Base-by-base conservation (phyloP, 2,113 vertebrate genomes). In the Ctenomys sociabilis region DNA sequence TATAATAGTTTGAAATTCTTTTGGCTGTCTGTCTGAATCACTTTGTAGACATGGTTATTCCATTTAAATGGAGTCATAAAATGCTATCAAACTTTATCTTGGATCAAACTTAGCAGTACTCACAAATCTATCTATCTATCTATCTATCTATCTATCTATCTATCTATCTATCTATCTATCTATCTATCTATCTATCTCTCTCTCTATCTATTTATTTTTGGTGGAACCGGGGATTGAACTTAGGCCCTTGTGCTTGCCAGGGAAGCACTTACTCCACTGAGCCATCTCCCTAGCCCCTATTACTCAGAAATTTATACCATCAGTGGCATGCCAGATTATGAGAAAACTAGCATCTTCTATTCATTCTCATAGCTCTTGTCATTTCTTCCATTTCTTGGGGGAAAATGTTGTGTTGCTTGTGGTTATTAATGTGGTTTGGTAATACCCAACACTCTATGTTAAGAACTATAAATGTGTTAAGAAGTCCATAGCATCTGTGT, bases 1-100 rank as follows among this genome's bases (percentile, higher is more conserved):
- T 49, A n/a, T 81, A 57, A 43, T 40, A 57, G 85, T 95, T 90
- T 80, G 63, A 93, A 72, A 81, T 87, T 94, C 35, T 93, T 92
- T 91, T 84, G 81, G 52, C 37, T 4, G 40, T 0, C 64, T 91
- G 59, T 91, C 16, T 49, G 63, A 83, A 63, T 94, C n/a, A 83
- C 3, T 83, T 94, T 16, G 35, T 91, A 54, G 32, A 66, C 3
- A 78, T 68, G 35, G 61, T 93, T 87, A 63, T 16, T 17, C 40
- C n/a, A 35, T 83, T 80, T 90, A 75, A 80, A 21, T 90, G 28
- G 83, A 92, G 82, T 72, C 43, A 77, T 43, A 72, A 78, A 32
- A 37, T 77, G 1, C 80, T 78, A 85, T 19, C 11, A 92, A 78
- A 10, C 86, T 88, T 75, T 94, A 86, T 28, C 45, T 93, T 93